Percentiles rank a stretch among this genome's conserved stretches.
Evolutionary conservation across 2,113 vertebrate species (phyloP).

Genomic region (Sylvietta virens): DNA sequence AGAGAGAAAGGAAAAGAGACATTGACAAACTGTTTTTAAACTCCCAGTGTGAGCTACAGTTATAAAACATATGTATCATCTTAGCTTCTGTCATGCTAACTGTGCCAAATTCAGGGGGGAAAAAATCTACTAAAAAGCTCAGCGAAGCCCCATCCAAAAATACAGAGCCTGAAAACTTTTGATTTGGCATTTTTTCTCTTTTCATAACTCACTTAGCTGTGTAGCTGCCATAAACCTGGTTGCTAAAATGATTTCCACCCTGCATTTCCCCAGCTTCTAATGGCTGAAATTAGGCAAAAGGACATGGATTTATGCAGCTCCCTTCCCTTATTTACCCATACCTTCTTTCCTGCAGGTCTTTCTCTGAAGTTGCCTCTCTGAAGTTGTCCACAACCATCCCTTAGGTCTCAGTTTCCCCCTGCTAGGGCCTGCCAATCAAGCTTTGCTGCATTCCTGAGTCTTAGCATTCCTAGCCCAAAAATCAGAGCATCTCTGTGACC

Average conservation of each 20-base stretch:
- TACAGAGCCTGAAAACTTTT: conserved; percentile 8
- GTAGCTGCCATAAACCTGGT: neutral
- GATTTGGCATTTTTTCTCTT: neutral
- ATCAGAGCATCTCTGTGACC: neutral
- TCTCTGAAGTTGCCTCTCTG: neutral
- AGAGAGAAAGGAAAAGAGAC: conserved; percentile 6
- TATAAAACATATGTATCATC: conserved; percentile 59
- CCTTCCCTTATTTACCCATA: neutral
- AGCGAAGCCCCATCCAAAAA: conserved; percentile 35
- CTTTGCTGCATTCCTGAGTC: neutral
- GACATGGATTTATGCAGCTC: neutral
- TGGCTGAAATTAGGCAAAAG: neutral
- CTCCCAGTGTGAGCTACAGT: conserved; percentile 24
- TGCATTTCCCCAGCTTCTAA: neutral
- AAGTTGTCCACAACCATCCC: neutral
- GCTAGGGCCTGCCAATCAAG: neutral
- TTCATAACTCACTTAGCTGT: neutral
- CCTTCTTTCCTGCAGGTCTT: neutral
- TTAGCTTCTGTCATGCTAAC: conserved; percentile 27
- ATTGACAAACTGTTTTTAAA: conserved; percentile 44
- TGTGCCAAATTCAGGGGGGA: neutral
- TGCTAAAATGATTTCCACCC: neutral
- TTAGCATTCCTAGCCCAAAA: neutral
- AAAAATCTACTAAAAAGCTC: neutral
- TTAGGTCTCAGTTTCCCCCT: neutral